phyloP scores from a whole-genome alignment of 2,113 vertebrate genomes.

The Scatophagus argus region DNA sequence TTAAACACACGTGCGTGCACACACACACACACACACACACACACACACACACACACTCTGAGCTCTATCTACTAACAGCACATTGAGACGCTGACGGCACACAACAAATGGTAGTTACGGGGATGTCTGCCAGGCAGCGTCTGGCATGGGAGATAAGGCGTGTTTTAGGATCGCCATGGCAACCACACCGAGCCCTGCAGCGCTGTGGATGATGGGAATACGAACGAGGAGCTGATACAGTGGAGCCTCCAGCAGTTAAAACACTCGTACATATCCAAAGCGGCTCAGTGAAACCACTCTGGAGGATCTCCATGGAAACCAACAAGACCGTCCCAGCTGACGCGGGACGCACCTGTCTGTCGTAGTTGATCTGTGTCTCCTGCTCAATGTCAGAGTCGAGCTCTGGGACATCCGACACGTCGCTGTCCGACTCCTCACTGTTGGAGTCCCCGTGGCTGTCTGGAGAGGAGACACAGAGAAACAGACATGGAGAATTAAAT shows the following conservation, averaged over 20 bases:
- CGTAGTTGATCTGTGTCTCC: slow-evolving; percentile 96
- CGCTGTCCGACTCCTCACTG: slow-evolving; percentile 96
- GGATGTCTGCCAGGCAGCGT: slow-evolving; percentile 15
- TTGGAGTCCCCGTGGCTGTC: slow-evolving; percentile 91
- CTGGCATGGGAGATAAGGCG: slow-evolving; percentile 63
- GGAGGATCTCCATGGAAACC: not conserved
- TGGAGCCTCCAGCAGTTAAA: not conserved
- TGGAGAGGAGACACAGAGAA: slow-evolving; percentile 54
- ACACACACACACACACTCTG: slow-evolving; percentile 4
- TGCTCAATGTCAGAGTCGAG: slow-evolving; percentile 98
- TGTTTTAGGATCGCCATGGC: slow-evolving; percentile 45
- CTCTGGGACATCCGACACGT: slow-evolving; percentile 94
- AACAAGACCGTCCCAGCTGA: rapidly evolving
- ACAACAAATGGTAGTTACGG: not conserved
- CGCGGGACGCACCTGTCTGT: slow-evolving; percentile 87
- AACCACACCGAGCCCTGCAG: slow-evolving; percentile 39
- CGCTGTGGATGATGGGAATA: slow-evolving; percentile 15
- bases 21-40: slow-evolving; percentile 6
- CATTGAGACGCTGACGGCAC: slow-evolving; percentile 1
- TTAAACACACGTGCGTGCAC: not conserved
- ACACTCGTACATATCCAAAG: not conserved
- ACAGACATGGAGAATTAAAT: too few species aligned
- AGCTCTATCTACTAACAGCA: slow-evolving; percentile 44
- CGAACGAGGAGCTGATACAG: not conserved
- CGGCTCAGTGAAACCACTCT: not conserved